phyloP scores from a whole-genome alignment of 1,140 invertebrate genomes.

The Theocolax elegans region DNA sequence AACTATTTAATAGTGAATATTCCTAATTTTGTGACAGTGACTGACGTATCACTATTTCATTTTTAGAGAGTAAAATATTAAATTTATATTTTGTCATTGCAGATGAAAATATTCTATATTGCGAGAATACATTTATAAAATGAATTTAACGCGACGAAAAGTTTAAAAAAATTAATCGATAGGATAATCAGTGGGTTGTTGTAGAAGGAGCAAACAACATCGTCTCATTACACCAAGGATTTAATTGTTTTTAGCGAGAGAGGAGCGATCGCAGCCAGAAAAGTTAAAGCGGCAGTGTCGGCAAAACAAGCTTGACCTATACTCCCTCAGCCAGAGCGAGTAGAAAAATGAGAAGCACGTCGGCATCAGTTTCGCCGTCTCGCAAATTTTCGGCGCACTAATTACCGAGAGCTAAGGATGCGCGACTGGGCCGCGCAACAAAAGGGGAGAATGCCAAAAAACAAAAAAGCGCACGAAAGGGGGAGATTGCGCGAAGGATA shows the following conservation, averaged over 20 bases:
- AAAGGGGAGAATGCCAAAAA: slow-evolving; percentile 13
- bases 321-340: neutral
- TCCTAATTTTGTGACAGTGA: no score
- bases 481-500: slow-evolving; percentile 18
- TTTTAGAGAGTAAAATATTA: no score
- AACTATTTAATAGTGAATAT: no score
- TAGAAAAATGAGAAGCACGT: slow-evolving; percentile 36
- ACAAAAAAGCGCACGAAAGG: no score
- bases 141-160: no score
- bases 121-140: no score
- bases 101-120: no score
- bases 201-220: slow-evolving; percentile 39
- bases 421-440: neutral
- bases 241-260: slow-evolving; percentile 27
- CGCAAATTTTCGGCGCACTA: slow-evolving; percentile 55
- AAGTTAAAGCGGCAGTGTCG: slow-evolving; percentile 16
- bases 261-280: slow-evolving; percentile 30
- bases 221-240: slow-evolving; percentile 17
- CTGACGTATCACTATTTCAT: no score
- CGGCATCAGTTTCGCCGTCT: slow-evolving; percentile 30
- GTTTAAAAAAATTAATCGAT: no score
- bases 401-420: slow-evolving; percentile 49
- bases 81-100: no score
- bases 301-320: neutral
- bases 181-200: no score